phyloP scores from a whole-genome alignment of 2,888 invertebrate genomes.

The Plutella xylostella region DNA sequence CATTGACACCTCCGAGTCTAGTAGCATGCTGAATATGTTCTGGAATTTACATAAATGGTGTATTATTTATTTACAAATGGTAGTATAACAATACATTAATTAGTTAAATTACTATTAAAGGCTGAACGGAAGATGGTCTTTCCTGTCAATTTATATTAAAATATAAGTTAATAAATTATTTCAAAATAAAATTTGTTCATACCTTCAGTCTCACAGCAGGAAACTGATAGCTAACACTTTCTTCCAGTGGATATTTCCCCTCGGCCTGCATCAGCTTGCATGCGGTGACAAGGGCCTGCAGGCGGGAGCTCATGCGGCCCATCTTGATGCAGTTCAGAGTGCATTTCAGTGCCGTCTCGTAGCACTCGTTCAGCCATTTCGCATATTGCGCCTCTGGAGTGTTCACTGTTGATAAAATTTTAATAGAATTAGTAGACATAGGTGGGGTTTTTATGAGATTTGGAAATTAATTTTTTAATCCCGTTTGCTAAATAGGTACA shows the following conservation, averaged over 20 bases:
- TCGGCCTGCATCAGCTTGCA: slow-evolving; percentile 81
- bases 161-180: no score
- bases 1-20: slow-evolving; percentile 73
- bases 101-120: no score
- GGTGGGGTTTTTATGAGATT: no score
- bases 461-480: not conserved
- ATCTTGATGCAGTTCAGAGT: slow-evolving; percentile 69
- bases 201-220: slow-evolving; percentile 76
- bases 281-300: slow-evolving; percentile 76
- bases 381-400: slow-evolving; percentile 73
- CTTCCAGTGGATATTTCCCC: slow-evolving; percentile 75
- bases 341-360: slow-evolving; percentile 73
- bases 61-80: no score
- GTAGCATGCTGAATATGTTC: slow-evolving; percentile 73
- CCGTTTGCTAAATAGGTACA: not conserved
- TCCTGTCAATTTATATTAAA: no score
- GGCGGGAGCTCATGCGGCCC: slow-evolving; percentile 59
- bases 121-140: no score
- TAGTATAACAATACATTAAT: no score
- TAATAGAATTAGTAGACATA: not conserved
- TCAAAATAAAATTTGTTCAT: slow-evolving; percentile 13
- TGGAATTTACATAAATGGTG: no score
- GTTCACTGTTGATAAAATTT: slow-evolving; percentile 26
- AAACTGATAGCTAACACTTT: slow-evolving; percentile 68
- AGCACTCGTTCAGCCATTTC: slow-evolving; percentile 77